These are phyloP conservation scores for Orius insidiosus DNA, from an alignment of 1,140 invertebrate genomes.

Conservation along the genomic window DNA sequence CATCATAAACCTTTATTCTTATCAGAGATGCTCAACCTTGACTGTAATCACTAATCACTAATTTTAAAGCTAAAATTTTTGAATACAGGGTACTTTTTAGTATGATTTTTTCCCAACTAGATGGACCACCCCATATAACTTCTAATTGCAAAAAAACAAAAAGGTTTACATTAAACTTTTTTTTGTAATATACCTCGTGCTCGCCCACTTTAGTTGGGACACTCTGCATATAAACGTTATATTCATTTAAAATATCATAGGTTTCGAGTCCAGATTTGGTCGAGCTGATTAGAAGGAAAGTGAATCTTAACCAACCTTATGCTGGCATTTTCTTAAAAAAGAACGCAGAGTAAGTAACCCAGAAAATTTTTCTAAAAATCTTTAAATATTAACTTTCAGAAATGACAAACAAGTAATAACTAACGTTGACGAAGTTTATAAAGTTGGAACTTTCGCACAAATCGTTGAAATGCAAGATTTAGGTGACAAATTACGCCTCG, in stretches of 20 bases:
- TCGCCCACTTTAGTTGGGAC: no score
- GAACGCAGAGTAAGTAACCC: constrained; percentile 52
- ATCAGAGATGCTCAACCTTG: no score
- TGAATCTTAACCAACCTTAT: constrained; percentile 92
- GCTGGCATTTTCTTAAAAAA: constrained; percentile 94
- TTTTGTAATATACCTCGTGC: no score
- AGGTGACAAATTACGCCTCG: constrained; percentile 75
- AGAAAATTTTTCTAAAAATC: not conserved
- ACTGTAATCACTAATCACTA: no score
- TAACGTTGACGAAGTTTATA: constrained; percentile 72
- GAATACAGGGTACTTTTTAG: no score
- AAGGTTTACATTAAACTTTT: no score
- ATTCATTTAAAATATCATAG: constrained; percentile 39
- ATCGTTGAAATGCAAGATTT: constrained; percentile 95
- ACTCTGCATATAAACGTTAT: no score
- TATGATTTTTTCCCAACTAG: no score
- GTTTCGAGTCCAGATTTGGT: constrained; percentile 75
- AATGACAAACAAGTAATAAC: constrained; percentile 78
- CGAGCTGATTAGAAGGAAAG: constrained; percentile 81
- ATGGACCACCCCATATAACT: no score
- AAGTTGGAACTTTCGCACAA: constrained; percentile 91
- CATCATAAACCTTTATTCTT: no score
- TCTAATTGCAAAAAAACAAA: no score
- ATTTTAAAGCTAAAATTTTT: no score
- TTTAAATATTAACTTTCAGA: constrained; percentile 25